A percentile compares a stretch with the other conserved stretches of the same genome.
phyloP scores from a whole-genome alignment of 2,888 invertebrate species.

The Lithophane ornitopus region DNA sequence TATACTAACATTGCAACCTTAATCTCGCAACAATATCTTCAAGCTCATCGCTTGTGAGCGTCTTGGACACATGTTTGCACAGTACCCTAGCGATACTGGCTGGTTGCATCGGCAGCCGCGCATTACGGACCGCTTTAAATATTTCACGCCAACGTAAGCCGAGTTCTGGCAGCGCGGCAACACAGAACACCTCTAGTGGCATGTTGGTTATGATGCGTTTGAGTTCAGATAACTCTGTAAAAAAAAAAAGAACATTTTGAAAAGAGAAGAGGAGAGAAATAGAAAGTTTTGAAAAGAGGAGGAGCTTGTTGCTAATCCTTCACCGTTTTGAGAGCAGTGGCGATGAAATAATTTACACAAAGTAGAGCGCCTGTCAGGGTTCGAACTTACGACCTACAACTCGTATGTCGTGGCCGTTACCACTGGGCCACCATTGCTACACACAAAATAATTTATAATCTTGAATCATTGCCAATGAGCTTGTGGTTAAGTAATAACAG shows the following conservation, averaged over 20 bases:
- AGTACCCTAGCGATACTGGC: slow-evolving; percentile 78
- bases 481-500: no score
- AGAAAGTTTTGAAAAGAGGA: no score
- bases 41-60: slow-evolving; percentile 71
- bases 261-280: no score
- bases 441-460: no score
- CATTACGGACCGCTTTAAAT: slow-evolving; percentile 72
- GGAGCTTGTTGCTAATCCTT: no score
- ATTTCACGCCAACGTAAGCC: slow-evolving; percentile 80
- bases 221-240: slow-evolving; percentile 78
- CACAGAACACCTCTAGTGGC: slow-evolving; percentile 75
- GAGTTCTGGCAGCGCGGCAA: slow-evolving; percentile 77
- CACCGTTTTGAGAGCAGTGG: no score
- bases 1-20: slow-evolving; percentile 76
- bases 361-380: no score
- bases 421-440: no score
- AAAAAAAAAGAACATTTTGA: not conserved
- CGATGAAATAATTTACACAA: no score
- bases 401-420: no score
- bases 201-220: slow-evolving; percentile 76
- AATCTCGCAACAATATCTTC: slow-evolving; percentile 75
- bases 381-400: no score
- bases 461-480: no score
- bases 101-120: slow-evolving; percentile 78
- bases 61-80: slow-evolving; percentile 71